Percentiles rank a stretch among this genome's conserved stretches.
Conservation (phyloP, 2,888 invertebrate species). For the Melinaea menophilus region DNA sequence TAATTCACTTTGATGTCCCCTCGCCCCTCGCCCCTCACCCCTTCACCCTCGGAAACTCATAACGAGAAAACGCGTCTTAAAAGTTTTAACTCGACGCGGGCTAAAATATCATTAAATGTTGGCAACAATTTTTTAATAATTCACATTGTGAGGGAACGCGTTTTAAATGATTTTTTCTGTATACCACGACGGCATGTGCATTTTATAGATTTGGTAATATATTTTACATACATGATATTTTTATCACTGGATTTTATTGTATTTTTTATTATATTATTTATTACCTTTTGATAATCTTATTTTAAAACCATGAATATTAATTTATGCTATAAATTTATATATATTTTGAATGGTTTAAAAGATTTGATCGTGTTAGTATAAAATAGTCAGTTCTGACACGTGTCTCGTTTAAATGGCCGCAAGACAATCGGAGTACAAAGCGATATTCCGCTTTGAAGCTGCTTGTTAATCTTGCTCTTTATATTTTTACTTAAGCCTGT, state of each 20-base stretch:
- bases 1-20: slow-evolving; percentile 77
- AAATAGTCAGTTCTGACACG: slow-evolving; percentile 17
- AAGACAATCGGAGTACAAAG: slow-evolving; percentile 23
- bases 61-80: slow-evolving; percentile 72
- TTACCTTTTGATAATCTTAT: too few relatives aligned
- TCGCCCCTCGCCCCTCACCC: slow-evolving; percentile 35
- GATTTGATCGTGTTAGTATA: background rate
- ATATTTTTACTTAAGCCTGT: background rate
- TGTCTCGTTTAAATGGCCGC: slow-evolving; percentile 22
- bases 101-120: slow-evolving; percentile 64
- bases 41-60: slow-evolving; percentile 40
- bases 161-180: slow-evolving; percentile 19
- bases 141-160: slow-evolving; percentile 28
- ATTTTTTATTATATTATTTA: too few relatives aligned
- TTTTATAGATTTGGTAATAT: too few relatives aligned
- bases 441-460: slow-evolving; percentile 17
- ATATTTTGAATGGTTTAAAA: background rate
- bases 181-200: background rate
- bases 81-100: slow-evolving; percentile 63
- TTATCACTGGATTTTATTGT: too few relatives aligned
- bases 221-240: too few relatives aligned
- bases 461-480: slow-evolving; percentile 20
- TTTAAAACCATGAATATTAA: background rate
- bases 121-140: slow-evolving; percentile 59
- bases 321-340: background rate